phyloP scores from a whole-genome alignment of 2,797 vertebrate species.

The Rhadinocentrus ornatus region DNA sequence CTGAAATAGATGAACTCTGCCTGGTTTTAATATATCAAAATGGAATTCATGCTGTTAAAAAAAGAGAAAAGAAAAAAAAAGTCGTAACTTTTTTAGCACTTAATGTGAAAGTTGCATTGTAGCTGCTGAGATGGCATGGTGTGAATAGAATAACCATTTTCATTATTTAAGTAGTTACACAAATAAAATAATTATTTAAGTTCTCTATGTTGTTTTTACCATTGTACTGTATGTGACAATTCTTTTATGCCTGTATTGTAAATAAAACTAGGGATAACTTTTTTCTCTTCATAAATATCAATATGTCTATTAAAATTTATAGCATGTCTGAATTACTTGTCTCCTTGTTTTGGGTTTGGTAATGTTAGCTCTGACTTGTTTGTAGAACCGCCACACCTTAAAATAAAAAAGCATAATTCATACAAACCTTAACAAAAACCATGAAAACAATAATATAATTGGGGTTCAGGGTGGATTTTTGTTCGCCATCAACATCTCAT shows the following conservation, averaged over 20 bases:
- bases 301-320: constrained; percentile 89
- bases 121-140: constrained; percentile 86
- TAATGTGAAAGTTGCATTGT: constrained; percentile 90
- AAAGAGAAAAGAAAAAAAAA: constrained; percentile 57
- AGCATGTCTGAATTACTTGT: constrained; percentile 81
- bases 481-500: no score
- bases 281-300: constrained; percentile 86
- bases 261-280: constrained; percentile 88
- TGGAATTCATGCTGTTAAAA: constrained; percentile 84
- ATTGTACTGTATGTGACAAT: constrained; percentile 85
- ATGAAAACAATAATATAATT: no score
- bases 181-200: constrained; percentile 88
- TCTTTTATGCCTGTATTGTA: constrained; percentile 86
- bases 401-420: neutral
- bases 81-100: constrained; percentile 83
- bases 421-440: neutral
- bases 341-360: constrained; percentile 33
- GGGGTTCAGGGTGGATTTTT: no score
- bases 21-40: constrained; percentile 74
- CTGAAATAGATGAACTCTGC: constrained; percentile 73
- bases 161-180: constrained; percentile 89
- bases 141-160: constrained; percentile 88
- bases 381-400: neutral
- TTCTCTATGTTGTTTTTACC: constrained; percentile 85
- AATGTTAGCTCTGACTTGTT: neutral